A percentile compares a stretch with the other conserved stretches of the same genome.
These are phyloP conservation scores for Poeciliopsis gracilis DNA, from an alignment of 2,797 vertebrate species.

Conservation along the genomic window DNA sequence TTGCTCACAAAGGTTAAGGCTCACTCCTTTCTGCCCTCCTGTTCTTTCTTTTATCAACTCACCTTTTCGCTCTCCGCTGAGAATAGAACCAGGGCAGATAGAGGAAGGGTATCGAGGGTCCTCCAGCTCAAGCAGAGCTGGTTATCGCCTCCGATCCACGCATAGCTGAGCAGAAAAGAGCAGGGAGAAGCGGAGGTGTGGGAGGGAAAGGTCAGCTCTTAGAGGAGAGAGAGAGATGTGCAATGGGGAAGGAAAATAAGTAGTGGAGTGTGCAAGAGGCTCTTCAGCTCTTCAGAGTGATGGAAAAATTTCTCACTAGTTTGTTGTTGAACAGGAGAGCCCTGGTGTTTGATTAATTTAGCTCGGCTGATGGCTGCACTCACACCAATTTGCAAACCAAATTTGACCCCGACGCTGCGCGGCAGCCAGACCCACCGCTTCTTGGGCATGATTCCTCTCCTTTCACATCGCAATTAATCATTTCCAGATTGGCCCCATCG, in stretches of 20 bases:
- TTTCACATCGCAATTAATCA: background rate
- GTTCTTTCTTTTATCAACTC: conserved; percentile 1
- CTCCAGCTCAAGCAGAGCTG: conserved; percentile 64
- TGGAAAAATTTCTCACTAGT: conserved; percentile 58
- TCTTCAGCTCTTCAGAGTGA: conserved; percentile 35
- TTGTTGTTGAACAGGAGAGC: conserved; percentile 40
- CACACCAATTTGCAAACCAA: conserved; percentile 20
- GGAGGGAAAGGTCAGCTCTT: conserved; percentile 65
- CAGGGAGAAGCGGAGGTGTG: conserved; percentile 57
- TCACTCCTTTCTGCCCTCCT: conserved; percentile 18
- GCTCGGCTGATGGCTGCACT: conserved; percentile 31
- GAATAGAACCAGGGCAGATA: conserved; percentile 27
- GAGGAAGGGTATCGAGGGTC: conserved; percentile 52
- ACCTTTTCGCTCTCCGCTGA: conserved; percentile 11
- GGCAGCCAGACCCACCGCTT: background rate
- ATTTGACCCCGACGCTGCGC: background rate
- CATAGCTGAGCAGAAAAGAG: conserved; percentile 46
- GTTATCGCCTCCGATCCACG: conserved; percentile 52
- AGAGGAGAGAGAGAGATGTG: conserved; percentile 22
- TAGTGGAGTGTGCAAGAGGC: conserved; percentile 10
- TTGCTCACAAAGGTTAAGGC: conserved; percentile 30
- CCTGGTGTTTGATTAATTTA: conserved; percentile 45
- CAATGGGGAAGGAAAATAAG: conserved; percentile 22
- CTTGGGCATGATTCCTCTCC: background rate
- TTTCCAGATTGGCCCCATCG: background rate